Conservation (phyloP, 2,888 invertebrate species). For the Neoscelio sp. region DNA sequence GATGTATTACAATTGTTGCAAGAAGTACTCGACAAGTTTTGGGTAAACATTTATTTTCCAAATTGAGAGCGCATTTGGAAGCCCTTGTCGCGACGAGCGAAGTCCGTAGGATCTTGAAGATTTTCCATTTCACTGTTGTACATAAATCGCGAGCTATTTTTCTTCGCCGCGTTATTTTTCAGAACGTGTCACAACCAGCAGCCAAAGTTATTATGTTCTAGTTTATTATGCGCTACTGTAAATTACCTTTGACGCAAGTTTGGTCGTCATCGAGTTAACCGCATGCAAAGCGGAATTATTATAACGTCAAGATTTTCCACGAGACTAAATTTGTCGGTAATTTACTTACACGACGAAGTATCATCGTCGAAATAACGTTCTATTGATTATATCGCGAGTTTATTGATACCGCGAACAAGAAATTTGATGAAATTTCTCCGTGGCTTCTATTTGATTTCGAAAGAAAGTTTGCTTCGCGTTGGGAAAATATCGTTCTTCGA, state of each 20-base stretch:
- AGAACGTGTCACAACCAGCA: slow-evolving; percentile 3
- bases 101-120: slow-evolving; percentile 4
- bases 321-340: too few species aligned
- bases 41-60: slow-evolving; percentile 19
- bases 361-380: slow-evolving; percentile 1
- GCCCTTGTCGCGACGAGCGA: neutral
- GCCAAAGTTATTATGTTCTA: slow-evolving; percentile 1
- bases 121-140: neutral
- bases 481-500: slow-evolving; percentile 3
- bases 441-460: neutral
- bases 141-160: slow-evolving; percentile 9
- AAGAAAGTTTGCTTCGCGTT: neutral
- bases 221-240: slow-evolving; percentile 5
- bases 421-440: neutral
- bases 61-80: too few species aligned
- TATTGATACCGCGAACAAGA: neutral
- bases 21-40: neutral
- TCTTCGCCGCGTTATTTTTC: slow-evolving; percentile 9
- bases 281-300: too few species aligned
- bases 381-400: neutral
- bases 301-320: too few species aligned
- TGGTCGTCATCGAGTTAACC: too few species aligned
- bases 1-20: neutral
- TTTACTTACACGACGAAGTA: neutral
- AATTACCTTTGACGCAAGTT: neutral